A percentile compares a stretch with the other conserved stretches of the same genome.
Conservation (phyloP, 1,140 invertebrate species). For the Magallana gigas region DNA sequence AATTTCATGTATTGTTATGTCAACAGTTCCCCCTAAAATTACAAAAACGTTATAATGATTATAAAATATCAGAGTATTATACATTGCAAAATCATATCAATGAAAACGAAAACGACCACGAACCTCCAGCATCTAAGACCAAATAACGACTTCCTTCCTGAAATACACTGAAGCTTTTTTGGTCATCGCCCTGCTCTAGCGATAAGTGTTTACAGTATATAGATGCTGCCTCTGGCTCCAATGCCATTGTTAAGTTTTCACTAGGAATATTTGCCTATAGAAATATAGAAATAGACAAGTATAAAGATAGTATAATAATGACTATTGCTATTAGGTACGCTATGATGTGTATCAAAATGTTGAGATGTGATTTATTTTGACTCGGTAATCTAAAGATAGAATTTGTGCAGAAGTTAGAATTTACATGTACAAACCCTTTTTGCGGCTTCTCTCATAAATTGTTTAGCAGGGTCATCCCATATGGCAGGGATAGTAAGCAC, state of each 20-base stretch:
- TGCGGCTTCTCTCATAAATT: constrained; percentile 57
- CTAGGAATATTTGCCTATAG: constrained; percentile 42
- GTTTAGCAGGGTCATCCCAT: constrained; percentile 56
- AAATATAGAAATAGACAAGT: neutral
- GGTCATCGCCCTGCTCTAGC: neutral
- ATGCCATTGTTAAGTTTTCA: constrained; percentile 46
- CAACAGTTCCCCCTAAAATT: constrained; percentile 82
- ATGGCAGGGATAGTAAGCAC: constrained; percentile 54
- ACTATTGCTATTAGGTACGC: too few relatives aligned
- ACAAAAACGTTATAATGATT: neutral
- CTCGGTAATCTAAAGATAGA: neutral
- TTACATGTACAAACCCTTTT: constrained; percentile 24
- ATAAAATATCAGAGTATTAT: too few relatives aligned
- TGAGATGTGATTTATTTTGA: too few relatives aligned
- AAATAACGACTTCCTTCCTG: constrained; percentile 40
- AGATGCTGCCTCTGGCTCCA: constrained; percentile 56
- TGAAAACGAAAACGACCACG: too few relatives aligned
- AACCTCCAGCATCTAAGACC: constrained; percentile 47
- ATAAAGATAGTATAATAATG: too few relatives aligned
- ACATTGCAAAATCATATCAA: too few relatives aligned
- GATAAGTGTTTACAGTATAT: constrained; percentile 50
- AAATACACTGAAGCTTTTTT: neutral
- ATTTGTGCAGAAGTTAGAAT: neutral
- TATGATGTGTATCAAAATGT: too few relatives aligned
- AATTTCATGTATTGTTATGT: constrained; percentile 83